A percentile compares a stretch with the other conserved stretches of the same genome.
These are phyloP conservation scores for Spheniscus humboldti DNA, from an alignment of 2,797 vertebrate genomes.

Conservation along the genomic window DNA sequence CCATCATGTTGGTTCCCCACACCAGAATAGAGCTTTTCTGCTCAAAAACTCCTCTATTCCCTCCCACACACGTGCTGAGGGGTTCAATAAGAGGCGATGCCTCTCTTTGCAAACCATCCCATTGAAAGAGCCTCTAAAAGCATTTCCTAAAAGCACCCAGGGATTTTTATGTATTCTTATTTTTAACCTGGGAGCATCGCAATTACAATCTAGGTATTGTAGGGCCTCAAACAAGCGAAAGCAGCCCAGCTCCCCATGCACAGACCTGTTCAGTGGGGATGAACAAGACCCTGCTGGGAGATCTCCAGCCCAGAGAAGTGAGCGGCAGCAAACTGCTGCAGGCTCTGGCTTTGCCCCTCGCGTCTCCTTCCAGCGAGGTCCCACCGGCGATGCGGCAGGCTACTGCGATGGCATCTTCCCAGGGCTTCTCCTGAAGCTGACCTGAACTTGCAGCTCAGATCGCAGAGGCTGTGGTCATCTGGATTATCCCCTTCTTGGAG, in stretches of 20 bases:
- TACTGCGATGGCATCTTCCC: neutral
- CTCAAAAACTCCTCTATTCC: neutral
- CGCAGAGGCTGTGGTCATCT: neutral
- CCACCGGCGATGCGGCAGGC: neutral
- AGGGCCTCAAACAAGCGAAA: neutral
- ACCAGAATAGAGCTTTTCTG: neutral
- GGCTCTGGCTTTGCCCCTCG: neutral
- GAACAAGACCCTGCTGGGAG: neutral
- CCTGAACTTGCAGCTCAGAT: neutral
- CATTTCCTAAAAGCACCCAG: neutral
- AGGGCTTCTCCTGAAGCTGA: neutral
- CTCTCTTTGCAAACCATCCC: neutral
- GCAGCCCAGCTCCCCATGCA: neutral
- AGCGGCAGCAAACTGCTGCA: rapidly evolving
- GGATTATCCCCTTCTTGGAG: conserved; percentile 26
- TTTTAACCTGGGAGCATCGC: neutral
- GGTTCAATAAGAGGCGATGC: neutral
- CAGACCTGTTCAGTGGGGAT: neutral
- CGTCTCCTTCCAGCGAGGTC: neutral
- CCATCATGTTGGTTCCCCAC: rapidly evolving
- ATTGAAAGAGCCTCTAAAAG: neutral
- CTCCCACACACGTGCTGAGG: neutral
- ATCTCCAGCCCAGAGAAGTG: neutral
- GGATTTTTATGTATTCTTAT: neutral
- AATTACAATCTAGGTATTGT: rapidly evolving